A percentile compares a stretch with the other conserved stretches of the same genome.
Conservation (phyloP, 30 jellyfish, hydroid and myxozoan species). For the Turritopsis rubra region DNA sequence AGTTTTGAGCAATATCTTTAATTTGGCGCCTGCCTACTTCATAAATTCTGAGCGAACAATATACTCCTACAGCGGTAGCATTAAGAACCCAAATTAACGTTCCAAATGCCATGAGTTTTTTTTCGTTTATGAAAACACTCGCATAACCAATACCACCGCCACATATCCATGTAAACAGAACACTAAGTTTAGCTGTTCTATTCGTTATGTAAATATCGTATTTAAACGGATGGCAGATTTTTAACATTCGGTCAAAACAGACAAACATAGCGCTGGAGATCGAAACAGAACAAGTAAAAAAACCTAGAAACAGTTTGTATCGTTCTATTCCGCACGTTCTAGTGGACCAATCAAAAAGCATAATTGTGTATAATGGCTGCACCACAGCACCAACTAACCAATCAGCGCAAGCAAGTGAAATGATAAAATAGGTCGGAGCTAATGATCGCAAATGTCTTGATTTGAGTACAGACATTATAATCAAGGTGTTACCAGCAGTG, state of each 20-base stretch:
- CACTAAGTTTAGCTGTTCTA: neutral
- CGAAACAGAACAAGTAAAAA: constrained; percentile 13
- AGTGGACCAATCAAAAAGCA: constrained; percentile 18
- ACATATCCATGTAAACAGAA: neutral
- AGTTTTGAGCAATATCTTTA: neutral
- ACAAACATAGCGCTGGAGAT: constrained; percentile 14
- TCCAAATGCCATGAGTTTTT: constrained; percentile 6
- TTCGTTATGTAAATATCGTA: constrained; percentile 19
- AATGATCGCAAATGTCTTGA: constrained; percentile 15
- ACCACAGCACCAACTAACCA: constrained; percentile 19
- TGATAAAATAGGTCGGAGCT: neutral
- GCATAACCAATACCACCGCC: constrained; percentile 2
- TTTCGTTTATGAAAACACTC: neutral
- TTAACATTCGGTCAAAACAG: constrained; percentile 10
- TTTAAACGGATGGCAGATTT: neutral
- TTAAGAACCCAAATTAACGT: neutral
- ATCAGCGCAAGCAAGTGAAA: constrained; percentile 15
- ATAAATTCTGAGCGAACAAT: constrained; percentile 1
- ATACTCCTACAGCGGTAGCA: neutral
- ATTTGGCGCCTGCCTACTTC: constrained; percentile 15
- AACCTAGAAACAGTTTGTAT: constrained; percentile 6
- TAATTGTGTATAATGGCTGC: constrained; percentile 17
- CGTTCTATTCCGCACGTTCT: neutral
- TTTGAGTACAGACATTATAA: constrained; percentile 13
- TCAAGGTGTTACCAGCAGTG: neutral